Evolutionary conservation across 1,140 invertebrate species (phyloP).

Genomic region (Conus betulinus): DNA sequence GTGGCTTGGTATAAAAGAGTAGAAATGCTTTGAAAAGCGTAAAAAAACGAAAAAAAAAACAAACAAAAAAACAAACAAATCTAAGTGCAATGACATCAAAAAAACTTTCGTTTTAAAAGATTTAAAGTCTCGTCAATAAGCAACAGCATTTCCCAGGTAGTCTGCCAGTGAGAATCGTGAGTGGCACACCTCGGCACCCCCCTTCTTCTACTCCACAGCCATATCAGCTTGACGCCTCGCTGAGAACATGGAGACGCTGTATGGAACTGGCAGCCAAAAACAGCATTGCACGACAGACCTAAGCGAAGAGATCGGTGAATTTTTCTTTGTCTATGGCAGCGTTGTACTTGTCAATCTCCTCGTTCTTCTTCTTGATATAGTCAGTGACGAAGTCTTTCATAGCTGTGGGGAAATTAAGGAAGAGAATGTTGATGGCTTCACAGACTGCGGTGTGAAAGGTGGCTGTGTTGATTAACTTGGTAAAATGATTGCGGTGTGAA

Average conservation of each 20-base stretch:
- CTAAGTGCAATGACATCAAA: too few species aligned
- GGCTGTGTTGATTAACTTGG: too few species aligned
- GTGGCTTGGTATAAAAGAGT: too few species aligned
- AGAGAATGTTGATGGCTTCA: neutral
- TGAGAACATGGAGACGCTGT: neutral
- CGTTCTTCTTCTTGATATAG: constrained; percentile 60
- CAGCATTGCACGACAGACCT: neutral
- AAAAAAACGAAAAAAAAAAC: too few species aligned
- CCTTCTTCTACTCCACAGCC: neutral
- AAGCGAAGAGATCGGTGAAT: constrained; percentile 61
- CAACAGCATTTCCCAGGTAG: too few species aligned
- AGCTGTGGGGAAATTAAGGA: constrained; percentile 50
- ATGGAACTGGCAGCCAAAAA: neutral
- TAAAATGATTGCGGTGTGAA: too few species aligned
- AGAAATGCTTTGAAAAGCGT: too few species aligned
- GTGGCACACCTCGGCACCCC: neutral
- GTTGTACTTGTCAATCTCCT: constrained; percentile 60
- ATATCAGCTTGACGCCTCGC: neutral
- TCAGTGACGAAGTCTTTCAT: constrained; percentile 60
- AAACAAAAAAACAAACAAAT: too few species aligned
- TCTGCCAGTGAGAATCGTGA: neutral
- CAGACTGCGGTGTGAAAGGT: too few species aligned
- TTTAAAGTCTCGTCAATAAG: too few species aligned
- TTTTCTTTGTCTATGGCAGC: constrained; percentile 53
- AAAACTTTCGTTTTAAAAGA: too few species aligned